Evolutionary conservation across 2,797 vertebrate genomes (phyloP), one percentile per base, ranked within the genome.

Genomic region (Schizopygopsis malacanthus): DNA sequence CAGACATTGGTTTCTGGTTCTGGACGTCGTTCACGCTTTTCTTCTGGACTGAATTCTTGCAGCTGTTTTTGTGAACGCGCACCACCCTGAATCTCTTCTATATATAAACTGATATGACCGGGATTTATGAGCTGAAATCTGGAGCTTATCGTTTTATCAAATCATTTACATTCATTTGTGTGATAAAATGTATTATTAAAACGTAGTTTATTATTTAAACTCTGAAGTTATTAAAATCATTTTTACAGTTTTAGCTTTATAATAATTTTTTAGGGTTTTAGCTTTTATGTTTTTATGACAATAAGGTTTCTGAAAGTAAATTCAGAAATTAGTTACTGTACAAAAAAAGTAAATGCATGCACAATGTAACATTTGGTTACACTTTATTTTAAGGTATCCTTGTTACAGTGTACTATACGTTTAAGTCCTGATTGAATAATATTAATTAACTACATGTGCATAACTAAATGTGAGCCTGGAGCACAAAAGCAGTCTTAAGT

Each of bases 1-100:
- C 87, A 75, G 80, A 43, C 20, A 25, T 81, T 73, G 22, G 75
- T 67, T 86, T 87, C 79, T 89, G 87, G 82, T 71, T 18, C 80
- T 82, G 80, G 85, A 85, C 45, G 47, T 81, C 85, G 86, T 83
- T 79, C 85, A 89, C 78, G 50, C 65, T 56, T 75, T 82, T 63
- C 69, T 81, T 75, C 56, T 77, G 83, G 28, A 81, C 65, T 67
- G 81, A 12, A 47, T 78, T 67, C n/a, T 15, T 76, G 81, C 85
- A 88, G 88, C 87, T 89, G 87, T 88, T 87, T 76, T 59, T 25
- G 67, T 15, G 67, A 79, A 69, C 28, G n/a, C 77, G 45, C 85
- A 73, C 84, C 83, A 85, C 85, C 87, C 85, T 87, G 54, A 87
- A 85, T 67, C 33, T 41, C 47, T 18, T 77, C 79, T 79, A 39